These are phyloP conservation scores for Heliconius cydno DNA, from an alignment of 2,888 invertebrate species.

Conservation along the genomic window DNA sequence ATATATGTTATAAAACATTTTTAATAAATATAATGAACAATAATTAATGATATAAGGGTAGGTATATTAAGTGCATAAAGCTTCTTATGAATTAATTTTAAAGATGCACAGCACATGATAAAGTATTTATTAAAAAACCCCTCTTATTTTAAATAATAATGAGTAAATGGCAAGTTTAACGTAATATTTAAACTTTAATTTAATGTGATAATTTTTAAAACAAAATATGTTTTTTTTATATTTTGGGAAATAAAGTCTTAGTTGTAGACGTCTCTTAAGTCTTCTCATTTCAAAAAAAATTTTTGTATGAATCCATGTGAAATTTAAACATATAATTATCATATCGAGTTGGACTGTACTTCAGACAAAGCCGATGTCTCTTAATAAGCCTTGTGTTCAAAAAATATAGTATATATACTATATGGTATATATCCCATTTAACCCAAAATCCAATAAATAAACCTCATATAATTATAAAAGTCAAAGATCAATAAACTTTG, in stretches of 20 bases:
- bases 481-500: slow-evolving; percentile 19
- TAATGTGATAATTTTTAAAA: too few species aligned
- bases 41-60: neutral
- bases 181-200: too few species aligned
- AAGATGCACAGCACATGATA: neutral
- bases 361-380: neutral
- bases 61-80: neutral
- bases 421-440: too few species aligned
- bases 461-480: neutral
- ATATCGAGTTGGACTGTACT: neutral
- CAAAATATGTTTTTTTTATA: too few species aligned
- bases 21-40: neutral
- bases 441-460: neutral
- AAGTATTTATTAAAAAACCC: too few species aligned
- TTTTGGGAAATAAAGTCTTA: too few species aligned
- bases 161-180: too few species aligned
- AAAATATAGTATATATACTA: neutral
- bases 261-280: too few species aligned
- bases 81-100: neutral
- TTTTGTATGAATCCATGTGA: neutral
- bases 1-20: too few species aligned
- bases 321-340: neutral
- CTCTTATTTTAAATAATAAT: too few species aligned
- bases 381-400: neutral
- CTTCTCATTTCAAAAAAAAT: too few species aligned